Evolutionary conservation across 2,888 invertebrate genomes (phyloP).

Genomic region (Tenthredo scrophulariae): DNA sequence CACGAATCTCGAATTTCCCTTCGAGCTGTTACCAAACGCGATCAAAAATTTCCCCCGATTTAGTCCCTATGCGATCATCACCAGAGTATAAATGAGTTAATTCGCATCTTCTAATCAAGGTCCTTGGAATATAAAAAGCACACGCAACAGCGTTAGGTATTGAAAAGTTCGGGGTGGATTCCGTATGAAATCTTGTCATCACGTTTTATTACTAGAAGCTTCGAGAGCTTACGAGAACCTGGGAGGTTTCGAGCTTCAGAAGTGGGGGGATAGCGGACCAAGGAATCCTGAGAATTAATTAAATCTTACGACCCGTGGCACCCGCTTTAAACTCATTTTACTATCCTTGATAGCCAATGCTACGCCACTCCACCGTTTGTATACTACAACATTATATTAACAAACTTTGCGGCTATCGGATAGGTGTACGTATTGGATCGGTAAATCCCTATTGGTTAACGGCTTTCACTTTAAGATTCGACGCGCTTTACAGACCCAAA

Average conservation of each 20-base stretch:
- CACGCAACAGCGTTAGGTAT: not conserved
- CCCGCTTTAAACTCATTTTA: constrained; percentile 17
- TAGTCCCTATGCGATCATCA: not conserved
- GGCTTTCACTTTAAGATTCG: not conserved
- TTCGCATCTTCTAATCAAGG: not conserved
- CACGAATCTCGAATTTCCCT: not conserved
- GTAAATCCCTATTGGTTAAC: not conserved
- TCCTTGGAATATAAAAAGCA: not conserved
- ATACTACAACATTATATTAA: not conserved
- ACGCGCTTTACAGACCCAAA: not conserved
- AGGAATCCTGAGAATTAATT: constrained; percentile 31
- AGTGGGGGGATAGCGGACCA: not conserved
- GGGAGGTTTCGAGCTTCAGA: not conserved
- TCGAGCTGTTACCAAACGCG: constrained; percentile 23
- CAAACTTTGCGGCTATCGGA: not conserved
- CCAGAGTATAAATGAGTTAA: not conserved
- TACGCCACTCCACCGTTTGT: not conserved
- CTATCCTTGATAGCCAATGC: not conserved
- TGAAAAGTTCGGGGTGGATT: not conserved
- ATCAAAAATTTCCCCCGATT: not conserved
- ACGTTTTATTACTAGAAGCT: not conserved
- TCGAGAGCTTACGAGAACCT: not conserved
- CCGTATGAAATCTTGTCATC: not conserved
- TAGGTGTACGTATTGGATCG: not conserved
- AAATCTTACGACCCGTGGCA: constrained; percentile 31